A percentile compares a stretch with the other conserved stretches of the same genome.
Conservation (phyloP, 2,113 vertebrate species). For the Platichthys stellatus region DNA sequence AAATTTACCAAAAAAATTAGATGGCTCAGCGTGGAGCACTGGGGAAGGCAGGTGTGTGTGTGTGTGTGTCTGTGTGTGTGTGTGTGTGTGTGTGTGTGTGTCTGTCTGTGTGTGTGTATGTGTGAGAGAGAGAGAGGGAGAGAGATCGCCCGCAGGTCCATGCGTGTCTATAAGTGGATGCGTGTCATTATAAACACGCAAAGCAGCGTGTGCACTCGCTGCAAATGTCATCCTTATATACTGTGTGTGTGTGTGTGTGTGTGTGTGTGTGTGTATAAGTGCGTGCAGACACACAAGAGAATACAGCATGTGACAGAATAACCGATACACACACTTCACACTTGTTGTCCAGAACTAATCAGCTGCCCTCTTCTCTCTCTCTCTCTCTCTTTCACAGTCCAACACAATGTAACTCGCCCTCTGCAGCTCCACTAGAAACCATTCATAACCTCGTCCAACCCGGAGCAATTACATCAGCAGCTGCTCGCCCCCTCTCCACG, state of each 20-base stretch:
- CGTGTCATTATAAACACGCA: not conserved
- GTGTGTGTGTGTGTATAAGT: not conserved
- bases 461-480: slow-evolving; percentile 52
- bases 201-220: not conserved
- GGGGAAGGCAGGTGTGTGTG: slow-evolving; percentile 1
- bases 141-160: not conserved
- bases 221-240: not conserved
- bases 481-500: slow-evolving; percentile 42
- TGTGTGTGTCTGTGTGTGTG: no score
- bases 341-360: slow-evolving; percentile 22
- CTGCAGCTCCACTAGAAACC: slow-evolving; percentile 40
- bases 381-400: slow-evolving; percentile 1
- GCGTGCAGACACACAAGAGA: not conserved
- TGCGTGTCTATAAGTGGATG: slow-evolving; percentile 16
- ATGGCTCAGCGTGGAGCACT: slow-evolving; percentile 44
- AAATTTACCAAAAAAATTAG: no score
- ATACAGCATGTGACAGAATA: not conserved
- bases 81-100: not conserved
- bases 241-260: not conserved
- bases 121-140: not conserved
- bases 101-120: not conserved
- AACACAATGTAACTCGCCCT: slow-evolving; percentile 12
- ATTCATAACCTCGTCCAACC: slow-evolving; percentile 55
- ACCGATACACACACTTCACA: not conserved
- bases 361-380: slow-evolving; percentile 15